phyloP scores from a whole-genome alignment of 2,888 invertebrate genomes.

The Pammene aurita region DNA sequence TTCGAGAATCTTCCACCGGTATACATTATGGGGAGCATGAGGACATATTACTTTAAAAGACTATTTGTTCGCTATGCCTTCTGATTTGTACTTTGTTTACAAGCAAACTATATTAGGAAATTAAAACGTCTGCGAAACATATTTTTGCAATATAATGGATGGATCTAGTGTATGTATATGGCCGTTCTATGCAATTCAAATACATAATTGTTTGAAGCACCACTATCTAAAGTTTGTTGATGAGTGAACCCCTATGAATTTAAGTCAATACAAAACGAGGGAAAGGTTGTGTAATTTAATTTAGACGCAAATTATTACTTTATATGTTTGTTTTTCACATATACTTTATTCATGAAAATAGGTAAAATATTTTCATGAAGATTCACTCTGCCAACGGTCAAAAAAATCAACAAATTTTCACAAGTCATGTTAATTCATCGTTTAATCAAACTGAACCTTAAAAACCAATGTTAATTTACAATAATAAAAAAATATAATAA shows the following conservation, averaged over 20 bases:
- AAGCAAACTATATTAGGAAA: constrained; percentile 47
- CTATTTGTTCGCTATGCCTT: constrained; percentile 35
- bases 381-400: constrained; percentile 27
- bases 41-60: constrained; percentile 30
- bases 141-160: constrained; percentile 31
- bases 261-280: not conserved
- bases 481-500: constrained; percentile 59
- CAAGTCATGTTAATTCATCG: constrained; percentile 32
- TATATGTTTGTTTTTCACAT: too few species aligned
- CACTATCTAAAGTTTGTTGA: constrained; percentile 8
- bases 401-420: constrained; percentile 29
- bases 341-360: not conserved
- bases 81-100: constrained; percentile 67
- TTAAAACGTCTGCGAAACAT: constrained; percentile 23
- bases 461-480: constrained; percentile 38
- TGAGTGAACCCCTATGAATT: constrained; percentile 19
- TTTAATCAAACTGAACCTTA: constrained; percentile 34
- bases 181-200: constrained; percentile 25
- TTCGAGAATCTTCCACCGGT: constrained; percentile 31
- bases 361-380: constrained; percentile 3
- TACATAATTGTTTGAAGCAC: constrained; percentile 27
- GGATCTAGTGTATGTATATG: constrained; percentile 25
- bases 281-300: not conserved
- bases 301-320: too few species aligned
- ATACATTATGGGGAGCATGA: constrained; percentile 27